A percentile compares a stretch with the other conserved stretches of the same genome.
Conservation (phyloP, 1,140 invertebrate species). For the Lordiphosa collinella region DNA sequence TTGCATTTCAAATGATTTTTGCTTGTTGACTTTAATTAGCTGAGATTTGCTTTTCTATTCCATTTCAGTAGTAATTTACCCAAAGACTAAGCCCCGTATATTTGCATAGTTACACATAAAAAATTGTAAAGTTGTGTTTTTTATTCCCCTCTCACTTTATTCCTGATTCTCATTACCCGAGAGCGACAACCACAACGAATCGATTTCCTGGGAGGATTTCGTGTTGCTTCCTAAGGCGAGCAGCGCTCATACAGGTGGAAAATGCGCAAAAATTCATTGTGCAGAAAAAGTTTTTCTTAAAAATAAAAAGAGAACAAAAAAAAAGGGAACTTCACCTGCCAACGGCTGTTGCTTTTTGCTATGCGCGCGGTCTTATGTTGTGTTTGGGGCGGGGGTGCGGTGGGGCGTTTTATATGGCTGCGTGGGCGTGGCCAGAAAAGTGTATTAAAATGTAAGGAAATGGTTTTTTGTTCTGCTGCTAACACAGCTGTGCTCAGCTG, state of each 20-base stretch:
- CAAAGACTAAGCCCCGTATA: too few species aligned
- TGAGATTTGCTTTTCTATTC: too few species aligned
- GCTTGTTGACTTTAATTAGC: too few species aligned
- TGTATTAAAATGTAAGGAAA: conserved; percentile 72
- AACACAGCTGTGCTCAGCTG: conserved; percentile 65
- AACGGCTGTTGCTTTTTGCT: conserved; percentile 66
- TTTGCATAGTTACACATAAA: too few species aligned
- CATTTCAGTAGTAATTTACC: too few species aligned
- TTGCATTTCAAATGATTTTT: too few species aligned
- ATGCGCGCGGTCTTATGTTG: conserved; percentile 5
- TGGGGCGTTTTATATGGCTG: too few species aligned
- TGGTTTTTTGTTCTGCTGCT: conserved; percentile 10
- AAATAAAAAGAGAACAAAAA: conserved; percentile 8
- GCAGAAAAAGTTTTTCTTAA: conserved; percentile 64
- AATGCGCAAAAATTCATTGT: conserved; percentile 77
- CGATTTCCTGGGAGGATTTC: conserved; percentile 45
- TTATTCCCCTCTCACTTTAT: not conserved
- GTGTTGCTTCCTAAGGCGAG: not conserved
- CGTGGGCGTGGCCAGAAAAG: conserved; percentile 37
- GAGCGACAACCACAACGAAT: conserved; percentile 67
- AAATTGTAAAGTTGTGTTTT: too few species aligned
- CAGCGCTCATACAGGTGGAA: conserved; percentile 68
- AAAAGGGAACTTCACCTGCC: conserved; percentile 46
- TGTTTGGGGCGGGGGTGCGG: not conserved
- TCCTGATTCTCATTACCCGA: too few species aligned